Evolutionary conservation across 2,113 vertebrate species (phyloP).

Genomic region (Acanthochromis polyacanthus): DNA sequence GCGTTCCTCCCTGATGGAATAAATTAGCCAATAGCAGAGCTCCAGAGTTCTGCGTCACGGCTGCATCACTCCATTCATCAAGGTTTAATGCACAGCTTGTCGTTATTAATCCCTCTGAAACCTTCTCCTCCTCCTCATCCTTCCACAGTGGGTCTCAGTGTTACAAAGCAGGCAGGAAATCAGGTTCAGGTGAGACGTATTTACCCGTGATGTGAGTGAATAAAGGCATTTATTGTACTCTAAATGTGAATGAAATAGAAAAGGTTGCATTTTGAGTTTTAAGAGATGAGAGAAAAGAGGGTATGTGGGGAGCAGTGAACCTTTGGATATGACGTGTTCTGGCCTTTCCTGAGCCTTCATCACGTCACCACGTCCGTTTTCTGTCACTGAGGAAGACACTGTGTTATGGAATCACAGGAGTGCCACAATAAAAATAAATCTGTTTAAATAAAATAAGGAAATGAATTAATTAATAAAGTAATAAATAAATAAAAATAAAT

Average conservation of each 20-base stretch:
- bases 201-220: background rate
- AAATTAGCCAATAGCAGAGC: background rate
- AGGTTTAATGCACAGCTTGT: slow-evolving; percentile 13
- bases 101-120: slow-evolving; percentile 13
- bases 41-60: slow-evolving; percentile 7
- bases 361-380: background rate
- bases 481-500: too few relatives aligned
- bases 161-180: background rate
- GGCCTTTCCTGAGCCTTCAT: background rate
- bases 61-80: slow-evolving; percentile 29
- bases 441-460: too few relatives aligned
- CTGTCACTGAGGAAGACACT: background rate
- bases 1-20: background rate
- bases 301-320: too few relatives aligned
- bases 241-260: background rate
- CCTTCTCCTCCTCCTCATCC: slow-evolving; percentile 2
- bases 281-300: too few relatives aligned
- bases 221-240: too few relatives aligned
- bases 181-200: background rate
- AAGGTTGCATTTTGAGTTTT: too few relatives aligned
- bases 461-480: too few relatives aligned
- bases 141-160: background rate
- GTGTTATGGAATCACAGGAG: too few relatives aligned
- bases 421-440: too few relatives aligned
- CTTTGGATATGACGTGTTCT: background rate